Evolutionary conservation across 2,888 invertebrate species (phyloP), one percentile per base, ranked within the genome.

Genomic region (Eupithecia centaureata): DNA sequence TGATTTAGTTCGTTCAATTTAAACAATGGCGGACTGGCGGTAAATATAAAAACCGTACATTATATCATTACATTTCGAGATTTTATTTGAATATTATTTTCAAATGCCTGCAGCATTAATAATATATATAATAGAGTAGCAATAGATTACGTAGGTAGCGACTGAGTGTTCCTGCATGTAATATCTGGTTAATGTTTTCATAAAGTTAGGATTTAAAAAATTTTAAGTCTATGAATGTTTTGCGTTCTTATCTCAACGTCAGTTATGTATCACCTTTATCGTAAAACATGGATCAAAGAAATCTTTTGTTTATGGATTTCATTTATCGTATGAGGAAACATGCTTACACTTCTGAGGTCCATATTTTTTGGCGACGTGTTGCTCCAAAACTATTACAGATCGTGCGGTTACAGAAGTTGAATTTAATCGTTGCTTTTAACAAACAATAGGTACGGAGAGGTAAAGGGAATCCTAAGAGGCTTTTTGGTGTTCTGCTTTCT

Each of bases 391-490:
- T 90, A 1, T 79, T 73, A 57, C 66, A 75, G 28, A 87, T 82
- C 59, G 70, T 91, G 1, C 70, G 63, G 15, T 71, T 79, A 28
- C 73, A 15, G 47, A 75, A 13, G 68, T 86, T 8, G 75, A 82
- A 68, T 83, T 82, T n/a, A 73, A 76, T 59, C 84, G 86, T 67
- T 82, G 79, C 3, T 68, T 65, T 0, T 83, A 86, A 51, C 81
- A 86, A 60, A 72, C 76, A n/a, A 1, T 89, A 84, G 71, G 71
- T 91, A 87, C 61, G 87, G 86, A 0, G 78, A 86, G 59, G 67
- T 91, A 5, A 90, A 87, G 72, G 76, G 72, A 28, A 73, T 85
- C 1, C 67, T 90, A 0, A 77, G 72, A 5, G 82, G 84, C 58
- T 91, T 87, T 70, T 67, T 85, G 1, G 75, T 70, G 61, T 86